Percentiles rank a stretch among this genome's conserved stretches.
Evolutionary conservation across 2,888 invertebrate species (phyloP).

Genomic region (Tuta absoluta): DNA sequence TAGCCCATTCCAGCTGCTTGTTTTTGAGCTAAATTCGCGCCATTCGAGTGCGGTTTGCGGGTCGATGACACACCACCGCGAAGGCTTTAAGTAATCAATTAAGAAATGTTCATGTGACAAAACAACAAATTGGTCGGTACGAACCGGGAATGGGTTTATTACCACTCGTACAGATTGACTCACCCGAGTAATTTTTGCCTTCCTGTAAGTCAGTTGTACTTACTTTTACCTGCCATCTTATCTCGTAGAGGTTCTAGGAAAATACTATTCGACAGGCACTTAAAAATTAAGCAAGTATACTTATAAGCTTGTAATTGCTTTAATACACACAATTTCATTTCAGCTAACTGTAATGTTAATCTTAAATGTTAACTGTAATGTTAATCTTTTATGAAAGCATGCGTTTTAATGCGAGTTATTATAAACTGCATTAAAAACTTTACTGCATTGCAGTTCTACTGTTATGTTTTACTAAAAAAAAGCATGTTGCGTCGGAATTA

Average conservation of each 20-base stretch:
- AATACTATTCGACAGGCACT: not conserved
- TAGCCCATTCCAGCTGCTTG: constrained; percentile 11
- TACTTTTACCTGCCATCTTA: constrained; percentile 6
- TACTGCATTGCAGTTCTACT: constrained; percentile 10
- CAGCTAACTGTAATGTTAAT: not conserved
- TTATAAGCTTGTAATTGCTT: not conserved
- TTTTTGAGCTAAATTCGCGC: constrained; percentile 4
- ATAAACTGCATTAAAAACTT: constrained; percentile 14
- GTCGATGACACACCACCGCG: constrained; percentile 7
- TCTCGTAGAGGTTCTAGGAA: constrained; percentile 8
- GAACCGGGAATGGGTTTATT: not conserved
- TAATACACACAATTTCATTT: not conserved
- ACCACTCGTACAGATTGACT: not conserved
- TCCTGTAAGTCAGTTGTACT: not conserved
- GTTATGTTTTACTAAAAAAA: not conserved
- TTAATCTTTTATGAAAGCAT: not conserved
- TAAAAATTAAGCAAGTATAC: not conserved
- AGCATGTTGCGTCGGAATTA: constrained; percentile 17
- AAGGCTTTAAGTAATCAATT: not conserved
- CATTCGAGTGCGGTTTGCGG: not conserved
- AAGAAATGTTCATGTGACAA: constrained; percentile 3
- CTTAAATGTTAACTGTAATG: not conserved
- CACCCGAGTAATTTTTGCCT: constrained; percentile 1
- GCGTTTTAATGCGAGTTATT: constrained; percentile 6
- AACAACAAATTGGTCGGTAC: not conserved